Percentiles rank a stretch among this genome's conserved stretches.
These are phyloP conservation scores for Maconellicoccus hirsutus DNA, from an alignment of 1,140 invertebrate species.

Conservation along the genomic window DNA sequence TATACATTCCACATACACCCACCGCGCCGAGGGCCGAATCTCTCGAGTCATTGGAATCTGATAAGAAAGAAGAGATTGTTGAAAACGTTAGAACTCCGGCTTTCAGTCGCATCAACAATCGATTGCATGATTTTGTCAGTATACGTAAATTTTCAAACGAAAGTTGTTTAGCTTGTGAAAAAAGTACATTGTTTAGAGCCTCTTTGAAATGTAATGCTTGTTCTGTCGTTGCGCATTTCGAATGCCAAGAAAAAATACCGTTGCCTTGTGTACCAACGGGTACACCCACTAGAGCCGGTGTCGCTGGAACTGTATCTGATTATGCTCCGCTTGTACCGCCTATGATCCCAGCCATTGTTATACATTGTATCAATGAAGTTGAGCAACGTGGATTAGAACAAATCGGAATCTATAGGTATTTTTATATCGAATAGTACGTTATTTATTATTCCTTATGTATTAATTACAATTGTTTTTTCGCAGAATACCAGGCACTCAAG, in stretches of 20 bases:
- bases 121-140: background rate
- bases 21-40: constrained; percentile 3
- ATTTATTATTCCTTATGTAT: background rate
- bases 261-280: constrained; percentile 63
- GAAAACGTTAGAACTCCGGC: background rate
- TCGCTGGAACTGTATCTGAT: constrained; percentile 55
- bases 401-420: constrained; percentile 63
- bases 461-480: too few species aligned
- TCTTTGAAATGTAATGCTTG: constrained; percentile 68
- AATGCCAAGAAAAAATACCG: constrained; percentile 67
- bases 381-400: constrained; percentile 72
- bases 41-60: background rate
- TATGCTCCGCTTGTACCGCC: constrained; percentile 61
- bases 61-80: background rate
- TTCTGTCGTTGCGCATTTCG: constrained; percentile 56
- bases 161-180: background rate
- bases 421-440: too few species aligned
- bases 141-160: background rate
- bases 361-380: constrained; percentile 90
- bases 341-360: constrained; percentile 83
- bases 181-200: constrained; percentile 36
- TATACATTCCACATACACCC: background rate
- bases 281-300: constrained; percentile 45
- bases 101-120: background rate
- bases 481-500: constrained; percentile 72